phyloP scores from a whole-genome alignment of 64 coral and sea anemone genomes.

The Pocillopora damicornis region DNA sequence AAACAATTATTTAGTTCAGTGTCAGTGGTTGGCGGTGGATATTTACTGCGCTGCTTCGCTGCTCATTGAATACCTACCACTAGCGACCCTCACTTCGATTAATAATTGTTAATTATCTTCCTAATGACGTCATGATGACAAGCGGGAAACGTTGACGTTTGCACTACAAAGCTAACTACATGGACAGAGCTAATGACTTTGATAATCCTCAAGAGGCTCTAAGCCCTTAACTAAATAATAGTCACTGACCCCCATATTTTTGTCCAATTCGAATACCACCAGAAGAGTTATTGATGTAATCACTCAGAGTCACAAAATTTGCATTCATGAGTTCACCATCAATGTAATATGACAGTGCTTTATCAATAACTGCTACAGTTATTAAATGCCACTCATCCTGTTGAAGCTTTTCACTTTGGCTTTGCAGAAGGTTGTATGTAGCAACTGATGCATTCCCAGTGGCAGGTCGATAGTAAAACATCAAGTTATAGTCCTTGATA shows the following conservation, averaged over 20 bases:
- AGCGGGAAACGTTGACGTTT: no score
- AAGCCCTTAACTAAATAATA: no score
- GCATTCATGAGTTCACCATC: conserved; percentile 74
- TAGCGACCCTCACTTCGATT: no score
- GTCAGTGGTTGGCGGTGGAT: no score
- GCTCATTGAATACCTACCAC: no score
- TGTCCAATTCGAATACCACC: conserved; percentile 46
- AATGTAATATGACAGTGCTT: conserved; percentile 84
- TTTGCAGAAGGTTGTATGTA: conserved; percentile 37
- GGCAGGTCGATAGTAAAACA: conserved; percentile 35
- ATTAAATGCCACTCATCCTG: conserved; percentile 85
- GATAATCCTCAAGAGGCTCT: no score
- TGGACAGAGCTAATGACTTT: no score
- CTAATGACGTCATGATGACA: no score
- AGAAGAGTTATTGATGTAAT: conserved; percentile 8
- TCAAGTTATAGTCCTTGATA: conserved; percentile 56
- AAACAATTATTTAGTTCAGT: no score
- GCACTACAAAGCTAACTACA: no score
- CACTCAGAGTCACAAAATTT: conserved; percentile 18
- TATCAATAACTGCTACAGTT: conserved; percentile 63
- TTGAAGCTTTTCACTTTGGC: conserved; percentile 51
- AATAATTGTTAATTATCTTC: no score
- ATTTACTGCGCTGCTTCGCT: no score
- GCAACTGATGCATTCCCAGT: conserved; percentile 36
- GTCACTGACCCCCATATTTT: conserved; percentile 42